Percentiles rank a stretch among this genome's conserved stretches.
Conservation (phyloP, 2,113 vertebrate species). For the Apistogramma diplotaenia region DNA sequence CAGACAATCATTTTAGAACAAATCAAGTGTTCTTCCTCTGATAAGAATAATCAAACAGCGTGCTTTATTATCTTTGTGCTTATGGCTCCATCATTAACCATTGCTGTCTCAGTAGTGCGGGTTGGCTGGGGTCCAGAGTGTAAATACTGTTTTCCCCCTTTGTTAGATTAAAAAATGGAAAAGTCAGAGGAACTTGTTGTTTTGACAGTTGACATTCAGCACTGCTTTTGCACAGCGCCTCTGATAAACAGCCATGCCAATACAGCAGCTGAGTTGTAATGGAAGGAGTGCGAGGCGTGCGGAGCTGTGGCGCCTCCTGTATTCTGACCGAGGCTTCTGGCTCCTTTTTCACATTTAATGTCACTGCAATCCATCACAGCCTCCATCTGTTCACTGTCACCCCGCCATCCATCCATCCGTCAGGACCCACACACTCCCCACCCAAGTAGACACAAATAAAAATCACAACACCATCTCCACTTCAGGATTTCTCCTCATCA, state of each 20-base stretch:
- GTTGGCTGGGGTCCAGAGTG: background rate
- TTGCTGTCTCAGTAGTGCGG: background rate
- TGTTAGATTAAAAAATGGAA: background rate
- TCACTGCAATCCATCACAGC: slow-evolving; percentile 70
- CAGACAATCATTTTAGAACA: too few species aligned
- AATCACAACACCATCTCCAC: background rate
- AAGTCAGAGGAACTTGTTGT: background rate
- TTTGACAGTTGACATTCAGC: slow-evolving; percentile 24
- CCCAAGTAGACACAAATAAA: background rate
- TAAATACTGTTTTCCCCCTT: background rate
- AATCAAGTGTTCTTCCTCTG: too few species aligned
- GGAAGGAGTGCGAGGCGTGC: slow-evolving; percentile 5
- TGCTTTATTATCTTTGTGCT: background rate
- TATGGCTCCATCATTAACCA: background rate
- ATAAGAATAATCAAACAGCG: background rate
- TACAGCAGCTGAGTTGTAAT: slow-evolving; percentile 13
- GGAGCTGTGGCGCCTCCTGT: background rate
- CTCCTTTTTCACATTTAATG: slow-evolving; percentile 67
- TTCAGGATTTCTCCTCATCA: background rate
- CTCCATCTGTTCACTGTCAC: slow-evolving; percentile 72
- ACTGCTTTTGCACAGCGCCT: background rate
- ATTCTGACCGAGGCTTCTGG: slow-evolving; percentile 40
- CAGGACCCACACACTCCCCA: slow-evolving; percentile 10
- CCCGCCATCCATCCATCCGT: slow-evolving; percentile 49
- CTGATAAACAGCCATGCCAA: slow-evolving; percentile 35